Conservation (phyloP, 2,888 invertebrate genomes). For the Drepanosiphum platanoidis region DNA sequence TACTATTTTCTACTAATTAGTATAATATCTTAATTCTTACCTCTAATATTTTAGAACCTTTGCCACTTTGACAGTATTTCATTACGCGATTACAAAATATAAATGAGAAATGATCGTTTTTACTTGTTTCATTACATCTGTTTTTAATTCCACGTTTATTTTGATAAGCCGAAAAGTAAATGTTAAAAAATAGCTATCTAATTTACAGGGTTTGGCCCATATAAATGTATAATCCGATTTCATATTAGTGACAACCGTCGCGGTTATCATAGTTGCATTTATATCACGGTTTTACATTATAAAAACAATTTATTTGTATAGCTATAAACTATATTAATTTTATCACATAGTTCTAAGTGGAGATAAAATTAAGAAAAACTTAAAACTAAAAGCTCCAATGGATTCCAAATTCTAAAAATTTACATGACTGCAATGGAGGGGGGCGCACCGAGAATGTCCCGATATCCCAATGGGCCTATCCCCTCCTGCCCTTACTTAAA, state of each 20-base stretch:
- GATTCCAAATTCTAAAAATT: too few species aligned
- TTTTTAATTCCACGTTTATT: neutral
- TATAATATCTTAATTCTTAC: conserved; percentile 1
- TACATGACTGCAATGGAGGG: too few species aligned
- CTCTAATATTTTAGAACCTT: neutral
- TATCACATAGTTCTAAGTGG: too few species aligned
- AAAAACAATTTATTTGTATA: too few species aligned
- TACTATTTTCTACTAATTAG: neutral
- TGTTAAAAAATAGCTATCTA: neutral
- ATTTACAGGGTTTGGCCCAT: neutral
- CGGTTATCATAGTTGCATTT: neutral
- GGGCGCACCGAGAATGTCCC: too few species aligned
- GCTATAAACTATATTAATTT: too few species aligned
- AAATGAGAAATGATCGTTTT: conserved; percentile 1
- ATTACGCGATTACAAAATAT: neutral
- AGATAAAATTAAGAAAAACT: too few species aligned
- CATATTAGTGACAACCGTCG: neutral
- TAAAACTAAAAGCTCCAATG: too few species aligned
- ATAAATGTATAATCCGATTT: neutral
- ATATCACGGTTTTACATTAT: too few species aligned
- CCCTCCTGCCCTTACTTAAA: too few species aligned
- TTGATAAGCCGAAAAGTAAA: neutral
- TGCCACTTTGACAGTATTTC: neutral
- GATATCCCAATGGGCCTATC: too few species aligned
- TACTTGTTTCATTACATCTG: conserved; percentile 2